Conservation (phyloP, 1,140 invertebrate genomes). For the Drosophila busckii region DNA sequence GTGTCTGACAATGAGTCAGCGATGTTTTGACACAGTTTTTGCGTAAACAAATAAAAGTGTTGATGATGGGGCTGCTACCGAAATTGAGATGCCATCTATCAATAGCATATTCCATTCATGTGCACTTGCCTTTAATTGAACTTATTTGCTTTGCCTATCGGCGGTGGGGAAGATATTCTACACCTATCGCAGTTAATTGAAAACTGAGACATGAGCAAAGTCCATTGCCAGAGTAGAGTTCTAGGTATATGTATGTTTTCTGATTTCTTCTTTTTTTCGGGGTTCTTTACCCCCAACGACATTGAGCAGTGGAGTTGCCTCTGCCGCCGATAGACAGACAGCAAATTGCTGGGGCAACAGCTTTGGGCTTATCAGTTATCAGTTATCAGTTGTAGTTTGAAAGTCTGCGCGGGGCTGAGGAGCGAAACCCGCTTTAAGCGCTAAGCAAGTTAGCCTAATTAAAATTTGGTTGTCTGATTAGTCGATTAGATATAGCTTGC, state of each 20-base stretch:
- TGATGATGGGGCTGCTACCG: slow-evolving; percentile 49
- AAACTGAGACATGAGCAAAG: slow-evolving; percentile 63
- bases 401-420: too few species aligned
- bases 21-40: slow-evolving; percentile 33
- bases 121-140: slow-evolving; percentile 37
- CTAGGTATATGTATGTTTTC: too few species aligned
- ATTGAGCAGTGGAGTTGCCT: not conserved
- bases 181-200: slow-evolving; percentile 59
- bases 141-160: slow-evolving; percentile 34
- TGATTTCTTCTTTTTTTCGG: slow-evolving; percentile 8
- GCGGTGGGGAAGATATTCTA: slow-evolving; percentile 7
- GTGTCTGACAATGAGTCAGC: slow-evolving; percentile 39
- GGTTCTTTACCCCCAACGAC: slow-evolving; percentile 25
- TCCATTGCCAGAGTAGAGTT: slow-evolving; percentile 39
- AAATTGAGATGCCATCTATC: slow-evolving; percentile 27
- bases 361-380: too few species aligned
- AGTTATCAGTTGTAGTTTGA: too few species aligned
- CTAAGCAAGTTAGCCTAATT: too few species aligned
- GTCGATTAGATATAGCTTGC: too few species aligned
- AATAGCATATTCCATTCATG: slow-evolving; percentile 44
- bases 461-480: too few species aligned
- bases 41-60: slow-evolving; percentile 47
- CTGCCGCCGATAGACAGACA: slow-evolving; percentile 2
- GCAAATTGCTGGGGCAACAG: too few species aligned
- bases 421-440: too few species aligned